These are phyloP conservation scores for Protodeltote pygarga DNA, from an alignment of 2,888 invertebrate genomes.

Conservation along the genomic window DNA sequence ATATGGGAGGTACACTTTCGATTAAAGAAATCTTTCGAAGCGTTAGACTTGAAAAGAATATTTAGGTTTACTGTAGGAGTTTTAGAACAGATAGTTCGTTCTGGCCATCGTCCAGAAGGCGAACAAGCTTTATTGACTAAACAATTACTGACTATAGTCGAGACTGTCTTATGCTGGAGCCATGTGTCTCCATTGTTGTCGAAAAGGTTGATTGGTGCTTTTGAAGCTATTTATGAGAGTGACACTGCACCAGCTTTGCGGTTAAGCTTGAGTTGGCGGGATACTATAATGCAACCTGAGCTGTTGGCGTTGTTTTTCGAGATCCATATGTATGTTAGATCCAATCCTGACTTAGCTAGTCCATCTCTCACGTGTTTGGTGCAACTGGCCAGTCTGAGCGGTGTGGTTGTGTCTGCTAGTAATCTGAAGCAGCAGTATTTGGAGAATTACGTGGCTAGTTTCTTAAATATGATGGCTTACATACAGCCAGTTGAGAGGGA, in stretches of 20 bases:
- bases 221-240: slow-evolving; percentile 89
- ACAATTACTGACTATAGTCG: slow-evolving; percentile 91
- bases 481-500: slow-evolving; percentile 78
- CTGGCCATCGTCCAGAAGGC: slow-evolving; percentile 81
- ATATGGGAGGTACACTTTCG: slow-evolving; percentile 95
- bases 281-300: slow-evolving; percentile 91
- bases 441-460: slow-evolving; percentile 79
- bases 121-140: slow-evolving; percentile 87
- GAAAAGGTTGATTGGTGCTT: slow-evolving; percentile 90
- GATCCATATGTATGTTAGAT: slow-evolving; percentile 93
- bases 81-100: slow-evolving; percentile 76
- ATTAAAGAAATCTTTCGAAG: slow-evolving; percentile 95
- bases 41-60: slow-evolving; percentile 92
- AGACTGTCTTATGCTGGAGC: slow-evolving; percentile 93
- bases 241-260: slow-evolving; percentile 89
- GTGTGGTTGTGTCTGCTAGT: slow-evolving; percentile 70
- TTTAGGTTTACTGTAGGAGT: slow-evolving; percentile 87
- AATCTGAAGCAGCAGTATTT: slow-evolving; percentile 78
- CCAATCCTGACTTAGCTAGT: slow-evolving; percentile 91
- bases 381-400: slow-evolving; percentile 88
- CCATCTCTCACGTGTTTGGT: slow-evolving; percentile 94
- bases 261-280: slow-evolving; percentile 90
- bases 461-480: slow-evolving; percentile 77
- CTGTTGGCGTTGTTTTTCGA: slow-evolving; percentile 93
- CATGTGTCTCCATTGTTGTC: slow-evolving; percentile 90